Evolutionary conservation across 2,113 vertebrate species (phyloP), one percentile per base, ranked within the genome.

Genomic region (Pantherophis guttatus): DNA sequence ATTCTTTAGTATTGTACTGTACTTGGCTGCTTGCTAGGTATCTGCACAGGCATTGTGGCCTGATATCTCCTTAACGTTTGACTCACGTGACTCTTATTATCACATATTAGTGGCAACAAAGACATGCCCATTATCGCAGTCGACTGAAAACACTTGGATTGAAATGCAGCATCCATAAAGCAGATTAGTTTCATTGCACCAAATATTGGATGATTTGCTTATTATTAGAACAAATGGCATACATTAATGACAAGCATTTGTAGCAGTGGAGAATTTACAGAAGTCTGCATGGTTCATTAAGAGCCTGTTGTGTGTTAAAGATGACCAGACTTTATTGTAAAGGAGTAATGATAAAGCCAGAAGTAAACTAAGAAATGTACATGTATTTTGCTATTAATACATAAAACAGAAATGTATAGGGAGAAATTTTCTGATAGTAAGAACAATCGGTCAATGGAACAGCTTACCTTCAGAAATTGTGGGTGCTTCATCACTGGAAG

Each of bases 161-260:
- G 94, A 96, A 96, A 95, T 95, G 91, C 92, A 96, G 93, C 26
- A 62, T 96, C 96, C 96, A 96, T 96, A 96, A 96, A 97, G 95
- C 95, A 95, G 95, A 96, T 97, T 97, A 95, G 96, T 98, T 98
- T 97, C 94, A 96, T 95, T 97, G 97, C 93, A 96, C 95, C 95
- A 97, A 98, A 96, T 96, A 98, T 97, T 97, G 98, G 95, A 96
- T 98, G 97, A 97, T 97, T 94, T 94, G 97, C 97, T 93, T 97
- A 96, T 98, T 98, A 98, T 98, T 98, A 98, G 97, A 98, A 98
- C 97, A 98, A 98, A 98, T 97, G 97, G 95, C 96, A 95, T 95
- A 98, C 97, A 98, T 98, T 98, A 98, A 98, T 97, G 97, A 98
- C 97, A 98, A 96, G 96, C 97, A 96, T 98, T 97, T 97, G 98